Conservation (phyloP, 2,888 invertebrate genomes). For the Sarcophaga subvicina region DNA sequence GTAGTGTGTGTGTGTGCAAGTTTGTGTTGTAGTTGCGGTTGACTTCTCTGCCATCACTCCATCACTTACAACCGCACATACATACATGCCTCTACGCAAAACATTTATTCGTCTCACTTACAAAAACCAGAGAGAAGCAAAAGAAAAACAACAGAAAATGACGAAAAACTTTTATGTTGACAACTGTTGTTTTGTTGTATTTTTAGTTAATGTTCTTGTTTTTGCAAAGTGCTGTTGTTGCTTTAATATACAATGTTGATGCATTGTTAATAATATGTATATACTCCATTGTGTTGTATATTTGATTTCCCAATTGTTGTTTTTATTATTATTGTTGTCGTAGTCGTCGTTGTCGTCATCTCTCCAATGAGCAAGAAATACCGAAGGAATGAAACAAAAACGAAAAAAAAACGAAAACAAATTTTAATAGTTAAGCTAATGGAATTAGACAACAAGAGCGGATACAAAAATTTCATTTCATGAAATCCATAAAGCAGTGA, state of each 20-base stretch:
- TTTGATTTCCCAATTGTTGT: not conserved
- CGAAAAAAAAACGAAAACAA: not conserved
- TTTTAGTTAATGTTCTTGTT: constrained; percentile 7
- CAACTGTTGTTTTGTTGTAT: constrained; percentile 34
- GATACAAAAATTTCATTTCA: constrained; percentile 43
- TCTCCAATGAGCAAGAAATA: constrained; percentile 42
- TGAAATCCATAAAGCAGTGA: constrained; percentile 23
- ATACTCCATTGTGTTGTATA: too few relatives aligned
- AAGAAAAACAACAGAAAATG: not conserved
- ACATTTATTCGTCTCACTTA: not conserved
- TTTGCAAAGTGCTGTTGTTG: constrained; percentile 1
- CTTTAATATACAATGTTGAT: constrained; percentile 3
- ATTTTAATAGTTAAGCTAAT: constrained; percentile 48
- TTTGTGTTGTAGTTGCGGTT: constrained; percentile 45
- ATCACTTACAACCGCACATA: not conserved
- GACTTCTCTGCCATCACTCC: not conserved
- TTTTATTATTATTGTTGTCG: not conserved
- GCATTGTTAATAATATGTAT: constrained; percentile 19
- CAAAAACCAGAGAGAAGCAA: not conserved
- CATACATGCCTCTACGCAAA: not conserved
- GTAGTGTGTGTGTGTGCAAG: not conserved
- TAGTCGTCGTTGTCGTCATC: constrained; percentile 18
- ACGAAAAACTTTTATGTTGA: constrained; percentile 43
- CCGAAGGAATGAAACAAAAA: constrained; percentile 30
- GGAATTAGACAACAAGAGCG: constrained; percentile 47